Evolutionary conservation across 2,888 invertebrate species (phyloP).

Genomic region (Exephanes ischioxanthus): DNA sequence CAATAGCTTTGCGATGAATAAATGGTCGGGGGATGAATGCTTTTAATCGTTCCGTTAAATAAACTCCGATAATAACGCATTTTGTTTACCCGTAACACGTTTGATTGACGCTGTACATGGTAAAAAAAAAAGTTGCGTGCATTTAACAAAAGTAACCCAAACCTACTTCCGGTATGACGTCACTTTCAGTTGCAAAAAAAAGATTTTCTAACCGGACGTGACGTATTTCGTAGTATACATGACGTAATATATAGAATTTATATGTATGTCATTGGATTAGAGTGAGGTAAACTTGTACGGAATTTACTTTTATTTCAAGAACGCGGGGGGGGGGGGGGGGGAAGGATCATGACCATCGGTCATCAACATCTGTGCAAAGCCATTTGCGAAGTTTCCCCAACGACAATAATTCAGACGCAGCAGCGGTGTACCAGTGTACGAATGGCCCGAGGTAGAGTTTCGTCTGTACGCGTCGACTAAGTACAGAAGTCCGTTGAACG

Average conservation of each 20-base stretch:
- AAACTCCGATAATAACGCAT: neutral
- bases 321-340: neutral
- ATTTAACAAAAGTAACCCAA: no score
- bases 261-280: neutral
- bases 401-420: slow-evolving; percentile 45
- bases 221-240: neutral
- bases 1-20: neutral
- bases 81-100: no score
- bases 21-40: neutral
- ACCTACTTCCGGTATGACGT: no score
- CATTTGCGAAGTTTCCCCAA: slow-evolving; percentile 44
- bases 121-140: neutral
- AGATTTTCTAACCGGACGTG: no score
- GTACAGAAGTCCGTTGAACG: slow-evolving; percentile 36
- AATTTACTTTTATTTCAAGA: neutral
- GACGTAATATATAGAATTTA: neutral
- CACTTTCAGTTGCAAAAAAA: no score
- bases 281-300: neutral
- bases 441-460: slow-evolving; percentile 14
- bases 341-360: slow-evolving; percentile 35
- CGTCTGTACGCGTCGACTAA: slow-evolving; percentile 3
- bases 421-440: slow-evolving; percentile 9
- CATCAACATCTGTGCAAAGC: slow-evolving; percentile 36
- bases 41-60: neutral
- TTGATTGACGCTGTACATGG: neutral